A percentile compares a stretch with the other conserved stretches of the same genome.
Evolutionary conservation across 2,113 vertebrate genomes (phyloP).

Genomic region (Narcine bancroftii): DNA sequence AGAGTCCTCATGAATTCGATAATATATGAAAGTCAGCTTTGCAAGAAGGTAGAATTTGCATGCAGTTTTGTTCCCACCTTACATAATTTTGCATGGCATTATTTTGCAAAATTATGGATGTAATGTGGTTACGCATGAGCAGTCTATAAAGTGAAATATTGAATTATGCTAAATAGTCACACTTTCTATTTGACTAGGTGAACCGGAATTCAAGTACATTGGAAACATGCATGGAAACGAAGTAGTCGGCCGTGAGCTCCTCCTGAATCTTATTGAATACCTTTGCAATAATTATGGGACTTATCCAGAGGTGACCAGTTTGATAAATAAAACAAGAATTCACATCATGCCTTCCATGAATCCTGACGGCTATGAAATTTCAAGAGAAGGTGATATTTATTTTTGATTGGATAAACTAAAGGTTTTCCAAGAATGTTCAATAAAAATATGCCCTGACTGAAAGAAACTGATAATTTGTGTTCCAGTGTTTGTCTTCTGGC

Average conservation of each 20-base stretch:
- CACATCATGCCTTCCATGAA: conserved; percentile 99
- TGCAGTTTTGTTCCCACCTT: neutral
- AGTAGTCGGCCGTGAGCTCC: conserved; percentile 84
- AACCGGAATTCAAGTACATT: conserved; percentile 94
- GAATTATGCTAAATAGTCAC: neutral
- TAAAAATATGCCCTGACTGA: neutral
- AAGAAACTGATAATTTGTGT: neutral
- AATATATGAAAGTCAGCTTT: neutral
- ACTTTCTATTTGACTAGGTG: conserved; percentile 58
- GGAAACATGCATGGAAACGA: conserved; percentile 98
- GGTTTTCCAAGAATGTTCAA: neutral
- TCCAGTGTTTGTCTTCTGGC: neutral
- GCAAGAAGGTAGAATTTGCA: neutral
- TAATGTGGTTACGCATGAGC: neutral
- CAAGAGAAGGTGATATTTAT: conserved; percentile 69
- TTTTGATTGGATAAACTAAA: conserved; percentile 29
- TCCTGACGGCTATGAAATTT: conserved; percentile 85
- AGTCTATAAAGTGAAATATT: neutral
- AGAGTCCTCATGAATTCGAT: neutral
- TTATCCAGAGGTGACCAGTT: conserved; percentile 74
- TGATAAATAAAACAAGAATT: conserved; percentile 82
- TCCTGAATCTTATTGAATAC: conserved; percentile 91
- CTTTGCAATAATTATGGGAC: conserved; percentile 86
- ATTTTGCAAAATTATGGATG: neutral
- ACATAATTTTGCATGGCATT: neutral